Base-by-base conservation (phyloP, 1,140 invertebrate species). In the Chionoecetes opilio region DNA sequence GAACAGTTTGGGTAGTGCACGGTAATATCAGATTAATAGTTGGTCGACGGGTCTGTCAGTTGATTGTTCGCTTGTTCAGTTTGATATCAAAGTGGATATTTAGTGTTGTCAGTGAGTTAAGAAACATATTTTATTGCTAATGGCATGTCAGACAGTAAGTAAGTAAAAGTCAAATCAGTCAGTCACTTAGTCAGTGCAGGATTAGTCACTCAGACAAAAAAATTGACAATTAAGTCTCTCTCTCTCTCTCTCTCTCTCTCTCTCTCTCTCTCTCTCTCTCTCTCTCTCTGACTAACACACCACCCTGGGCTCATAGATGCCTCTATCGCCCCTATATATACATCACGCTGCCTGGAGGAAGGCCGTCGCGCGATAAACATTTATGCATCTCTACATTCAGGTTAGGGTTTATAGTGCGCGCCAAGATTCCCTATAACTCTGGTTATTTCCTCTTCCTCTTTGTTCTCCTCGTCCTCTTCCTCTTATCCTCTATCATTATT, bases 211-310 rank as follows among this genome's bases (percentile, higher is more conserved):
- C 6, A n/a, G 63, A 2, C n/a, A 75, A 75, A n/a, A 0, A n/a
- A 1, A 14, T 17, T 53, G 46, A 14, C 46, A 53, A 17, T 53
- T 17, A 11, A 6, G 41, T 75, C 63, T 75, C 63, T 75, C 63
- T 75, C 63, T 75, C 63, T 75, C 63, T 75, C 63, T 75, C 63
- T 75, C 63, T 75, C 63, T 75, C 63, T 75, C 63, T 75, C 63
- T 75, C 63, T 75, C 63, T 75, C 63, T 75, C 63, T 75, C 63
- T 75, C 63, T 75, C 63, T 75, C 63, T 75, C 63, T 75, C 63
- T 75, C 63, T 75, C 63, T 75, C 63, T 75, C 5, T 8, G 21
- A n/a, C 63, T 21, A 26, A 5, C 63, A 35, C 2, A 31, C 11
- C 32, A 87, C 82, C 32, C n/a, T 6, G 82, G 82, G 5, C n/a